Conservation (phyloP, 2,888 invertebrate genomes). For the Stegophylla sp. region DNA sequence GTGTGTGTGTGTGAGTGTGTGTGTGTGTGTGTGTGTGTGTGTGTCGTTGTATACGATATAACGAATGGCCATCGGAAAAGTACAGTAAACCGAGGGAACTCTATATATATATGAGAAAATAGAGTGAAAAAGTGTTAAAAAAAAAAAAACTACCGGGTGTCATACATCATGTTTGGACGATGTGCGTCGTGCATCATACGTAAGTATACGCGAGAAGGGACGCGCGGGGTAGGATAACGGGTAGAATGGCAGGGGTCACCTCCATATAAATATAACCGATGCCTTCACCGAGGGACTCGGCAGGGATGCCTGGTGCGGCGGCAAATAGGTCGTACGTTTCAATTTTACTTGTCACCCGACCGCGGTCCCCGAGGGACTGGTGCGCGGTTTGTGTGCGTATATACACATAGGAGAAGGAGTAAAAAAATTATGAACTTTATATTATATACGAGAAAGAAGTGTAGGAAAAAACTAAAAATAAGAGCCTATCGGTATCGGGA, state of each 20-base stretch:
- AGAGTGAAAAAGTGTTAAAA: not conserved
- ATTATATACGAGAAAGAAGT: not conserved
- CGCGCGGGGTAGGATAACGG: not conserved
- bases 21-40: too few species aligned
- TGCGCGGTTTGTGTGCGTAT: not conserved
- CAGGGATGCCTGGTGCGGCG: conserved; percentile 36
- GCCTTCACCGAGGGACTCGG: conserved; percentile 12
- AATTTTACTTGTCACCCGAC: conserved; percentile 48
- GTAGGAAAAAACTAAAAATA: too few species aligned
- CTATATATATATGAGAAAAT: not conserved
- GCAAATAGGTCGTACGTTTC: conserved; percentile 58
- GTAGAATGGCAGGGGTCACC: conserved; percentile 23
- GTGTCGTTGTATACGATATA: not conserved
- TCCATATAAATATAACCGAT: not conserved
- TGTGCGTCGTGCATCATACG: conserved; percentile 37
- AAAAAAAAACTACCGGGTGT: conserved; percentile 30
- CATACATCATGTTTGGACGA: conserved; percentile 57
- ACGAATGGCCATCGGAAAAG: conserved; percentile 35
- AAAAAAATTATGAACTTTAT: conserved; percentile 57
- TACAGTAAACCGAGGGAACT: not conserved
- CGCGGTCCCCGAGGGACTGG: conserved; percentile 21
- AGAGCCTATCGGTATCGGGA: too few species aligned
- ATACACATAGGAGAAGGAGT: not conserved
- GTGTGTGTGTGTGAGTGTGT: too few species aligned
- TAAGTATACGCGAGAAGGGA: not conserved